A percentile compares a stretch with the other conserved stretches of the same genome.
Evolutionary conservation across 1,140 invertebrate genomes (phyloP).

Genomic region (Pseudomyrmex flavicornis): DNA sequence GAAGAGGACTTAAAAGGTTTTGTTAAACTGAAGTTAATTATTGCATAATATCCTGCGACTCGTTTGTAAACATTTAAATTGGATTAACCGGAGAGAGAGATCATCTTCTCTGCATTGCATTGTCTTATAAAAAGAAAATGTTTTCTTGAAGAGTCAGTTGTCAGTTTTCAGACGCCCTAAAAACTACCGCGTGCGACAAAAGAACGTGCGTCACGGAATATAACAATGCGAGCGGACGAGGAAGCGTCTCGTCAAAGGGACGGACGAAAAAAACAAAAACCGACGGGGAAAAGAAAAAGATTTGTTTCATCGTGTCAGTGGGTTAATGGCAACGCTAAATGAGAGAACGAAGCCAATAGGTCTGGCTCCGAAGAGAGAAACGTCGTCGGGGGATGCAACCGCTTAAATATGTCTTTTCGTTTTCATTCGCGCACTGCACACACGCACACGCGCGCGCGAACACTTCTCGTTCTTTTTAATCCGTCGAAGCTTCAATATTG

Average conservation of each 20-base stretch:
- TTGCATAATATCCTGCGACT: no score
- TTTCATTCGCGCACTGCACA: conserved; percentile 21
- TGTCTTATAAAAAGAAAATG: not conserved
- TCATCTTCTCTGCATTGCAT: not conserved
- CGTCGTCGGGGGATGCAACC: conserved; percentile 21
- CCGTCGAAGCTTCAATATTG: conserved; percentile 1
- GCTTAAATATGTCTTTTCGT: conserved; percentile 47
- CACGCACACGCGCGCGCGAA: not conserved
- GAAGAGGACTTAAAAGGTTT: no score
- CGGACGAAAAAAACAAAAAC: conserved; percentile 14
- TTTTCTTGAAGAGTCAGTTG: not conserved
- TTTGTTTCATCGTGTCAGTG: conserved; percentile 63
- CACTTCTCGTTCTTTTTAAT: not conserved
- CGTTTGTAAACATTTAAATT: no score
- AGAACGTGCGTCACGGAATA: not conserved
- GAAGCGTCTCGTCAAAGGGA: not conserved
- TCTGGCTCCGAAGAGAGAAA: conserved; percentile 16
- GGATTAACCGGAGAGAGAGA: no score
- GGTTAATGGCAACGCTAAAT: conserved; percentile 70
- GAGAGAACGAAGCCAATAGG: conserved; percentile 63
- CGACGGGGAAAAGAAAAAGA: not conserved
- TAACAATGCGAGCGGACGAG: conserved; percentile 1
- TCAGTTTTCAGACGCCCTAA: not conserved
- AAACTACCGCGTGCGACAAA: not conserved
- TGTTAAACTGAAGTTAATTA: no score